Base-by-base conservation (phyloP, 2,113 vertebrate species). In the Zapornia atra region DNA sequence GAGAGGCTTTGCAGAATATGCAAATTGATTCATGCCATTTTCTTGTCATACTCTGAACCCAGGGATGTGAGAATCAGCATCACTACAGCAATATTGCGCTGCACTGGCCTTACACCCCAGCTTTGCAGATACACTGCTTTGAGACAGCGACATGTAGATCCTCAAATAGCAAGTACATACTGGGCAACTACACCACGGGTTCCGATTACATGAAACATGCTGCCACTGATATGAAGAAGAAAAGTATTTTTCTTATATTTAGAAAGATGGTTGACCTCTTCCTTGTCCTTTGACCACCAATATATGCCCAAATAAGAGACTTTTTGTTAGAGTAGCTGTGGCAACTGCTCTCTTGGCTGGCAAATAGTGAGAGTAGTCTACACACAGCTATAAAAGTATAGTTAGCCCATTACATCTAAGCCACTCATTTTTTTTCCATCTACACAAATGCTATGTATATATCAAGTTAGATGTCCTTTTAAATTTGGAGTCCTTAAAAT, bases 401-500 rank as follows among this genome's bases (percentile, higher is more conserved):
- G 31, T 44, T 81, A 86, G 36, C 50, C 17, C 21, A 66, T 50
- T 81, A 34, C 14, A 48, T 15, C 48, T 60, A 82, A 95, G 34
- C 13, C 29, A 76, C 13, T 0, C 19, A 36, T 12, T 75, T 88
- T 53, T 53, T 94, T 93, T 78, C 66, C 3, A 2, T 68, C 82
- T 79, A 57, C 12, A 57, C 11, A 79, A 48, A 56, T 64, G 25
- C 21, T 79, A 70, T 18, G 10, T 19, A 26, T 87, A 38, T 73
- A 92, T 76, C 24, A 88, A 95, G 50, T 33, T 79, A 57, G 19
- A 53, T 60, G 80, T 48, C 38, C n/a, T 81, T 92, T 88, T 75
- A 87, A 79, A 84, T 89, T 25, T 66, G 15, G 16, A 75, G 36
- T 68, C 40, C 42, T 79, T 94, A 80, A 84, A 95, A 92, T 94